phyloP scores from a whole-genome alignment of 2,113 vertebrate species.

The Scartelaos histophorus region DNA sequence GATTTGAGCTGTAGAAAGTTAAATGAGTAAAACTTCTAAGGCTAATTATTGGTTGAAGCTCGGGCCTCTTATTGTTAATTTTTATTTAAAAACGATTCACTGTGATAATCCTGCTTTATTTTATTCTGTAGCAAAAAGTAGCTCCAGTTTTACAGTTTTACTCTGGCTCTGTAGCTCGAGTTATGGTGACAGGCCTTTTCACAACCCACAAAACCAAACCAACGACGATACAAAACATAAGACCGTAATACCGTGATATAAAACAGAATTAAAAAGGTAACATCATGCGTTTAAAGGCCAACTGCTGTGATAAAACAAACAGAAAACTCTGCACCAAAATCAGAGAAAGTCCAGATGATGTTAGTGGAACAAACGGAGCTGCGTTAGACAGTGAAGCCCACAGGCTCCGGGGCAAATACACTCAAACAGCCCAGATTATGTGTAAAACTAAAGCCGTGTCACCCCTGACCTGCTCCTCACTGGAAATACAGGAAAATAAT shows the following conservation, averaged over 20 bases:
- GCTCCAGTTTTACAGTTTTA: too few relatives aligned
- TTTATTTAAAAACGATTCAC: too few relatives aligned
- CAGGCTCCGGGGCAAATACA: not conserved
- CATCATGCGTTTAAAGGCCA: constrained; percentile 49
- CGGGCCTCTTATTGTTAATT: too few relatives aligned
- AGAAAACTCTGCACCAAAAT: not conserved
- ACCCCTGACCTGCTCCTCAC: too few relatives aligned
- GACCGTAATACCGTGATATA: not conserved
- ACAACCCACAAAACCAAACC: constrained; percentile 8
- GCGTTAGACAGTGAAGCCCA: not conserved
- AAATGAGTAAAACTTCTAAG: too few relatives aligned
- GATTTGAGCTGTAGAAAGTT: too few relatives aligned
- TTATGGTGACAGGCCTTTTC: not conserved
- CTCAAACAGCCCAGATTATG: not conserved
- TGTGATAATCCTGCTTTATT: too few relatives aligned
- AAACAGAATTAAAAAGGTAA: not conserved
- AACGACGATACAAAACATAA: not conserved
- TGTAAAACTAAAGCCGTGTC: too few relatives aligned
- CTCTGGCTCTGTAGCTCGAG: too few relatives aligned
- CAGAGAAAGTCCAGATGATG: not conserved
- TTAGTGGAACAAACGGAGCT: not conserved
- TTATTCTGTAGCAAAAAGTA: too few relatives aligned
- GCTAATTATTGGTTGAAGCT: too few relatives aligned
- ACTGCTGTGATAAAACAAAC: constrained; percentile 59
- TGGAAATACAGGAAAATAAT: too few relatives aligned